Percentiles rank a stretch among this genome's conserved stretches.
These are phyloP conservation scores for Siniperca chuatsi DNA, from an alignment of 2,113 vertebrate genomes.

Conservation along the genomic window DNA sequence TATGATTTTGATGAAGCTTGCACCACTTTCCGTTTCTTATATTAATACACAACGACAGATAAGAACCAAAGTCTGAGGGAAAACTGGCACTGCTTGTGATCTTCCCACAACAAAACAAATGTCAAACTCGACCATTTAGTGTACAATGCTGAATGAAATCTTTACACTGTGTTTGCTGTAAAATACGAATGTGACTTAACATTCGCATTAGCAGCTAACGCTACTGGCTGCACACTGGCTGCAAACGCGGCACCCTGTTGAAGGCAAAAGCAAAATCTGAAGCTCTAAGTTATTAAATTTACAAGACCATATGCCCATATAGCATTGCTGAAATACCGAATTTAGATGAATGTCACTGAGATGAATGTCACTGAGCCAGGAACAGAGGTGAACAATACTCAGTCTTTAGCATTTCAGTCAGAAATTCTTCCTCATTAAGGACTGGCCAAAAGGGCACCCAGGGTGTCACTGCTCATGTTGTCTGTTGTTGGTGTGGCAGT, in stretches of 20 bases:
- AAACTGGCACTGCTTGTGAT: not conserved
- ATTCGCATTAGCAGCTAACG: not conserved
- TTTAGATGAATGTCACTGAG: not conserved
- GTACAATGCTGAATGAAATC: not conserved
- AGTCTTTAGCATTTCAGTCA: not conserved
- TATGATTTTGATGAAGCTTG: not conserved
- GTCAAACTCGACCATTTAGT: not conserved
- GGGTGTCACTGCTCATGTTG: not conserved
- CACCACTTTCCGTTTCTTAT: not conserved
- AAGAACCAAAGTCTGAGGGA: not conserved
- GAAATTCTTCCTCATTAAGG: not conserved
- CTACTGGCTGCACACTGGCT: not conserved
- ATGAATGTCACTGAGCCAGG: slow-evolving; percentile 1
- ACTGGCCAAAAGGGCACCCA: not conserved
- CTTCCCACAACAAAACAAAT: not conserved
- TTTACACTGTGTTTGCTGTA: not conserved
- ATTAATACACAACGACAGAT: not conserved
- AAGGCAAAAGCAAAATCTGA: slow-evolving; percentile 12
- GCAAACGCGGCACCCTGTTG: not conserved
- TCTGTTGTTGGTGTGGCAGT: not conserved
- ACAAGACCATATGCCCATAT: not conserved
- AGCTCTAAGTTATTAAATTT: not conserved
- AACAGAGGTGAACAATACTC: not conserved
- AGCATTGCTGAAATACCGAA: not conserved
- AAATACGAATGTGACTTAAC: not conserved